Evolutionary conservation across 2,888 invertebrate species (phyloP), one percentile per base, ranked within the genome.

Genomic region (Phaonia tiefii): DNA sequence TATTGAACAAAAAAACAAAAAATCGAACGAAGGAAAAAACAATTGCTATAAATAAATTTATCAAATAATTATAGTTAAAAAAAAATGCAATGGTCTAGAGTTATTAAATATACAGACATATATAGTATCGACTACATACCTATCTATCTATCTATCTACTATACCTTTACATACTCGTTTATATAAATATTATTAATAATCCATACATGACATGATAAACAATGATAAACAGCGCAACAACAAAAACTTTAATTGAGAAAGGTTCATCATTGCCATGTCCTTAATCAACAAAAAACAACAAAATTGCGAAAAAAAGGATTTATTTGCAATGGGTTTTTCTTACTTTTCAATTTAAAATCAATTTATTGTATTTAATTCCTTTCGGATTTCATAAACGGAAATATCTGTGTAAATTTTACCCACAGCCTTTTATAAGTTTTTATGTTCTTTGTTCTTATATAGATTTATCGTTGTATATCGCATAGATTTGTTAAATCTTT

Each of bases 21-120:
- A 31, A 54, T 71, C 54, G 31, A 54, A 74, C 58, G 31, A 31
- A 80, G 44, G 79, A 79, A 73, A 56, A 67, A 75, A 39, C 81
- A 72, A 75, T 79, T 81, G 77, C 80, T 85, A 84, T 84, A 83
- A 80, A 85, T 83, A 80, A 78, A 84, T 83, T 79, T 69, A 79
- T 74, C 69, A 71, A 63, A 44, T 49, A 56, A 66, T 74, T 74
- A 74, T 66, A 56, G n/a, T 44, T 8, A 75, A 84, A 79, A 69
- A 75, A 31, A 78, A 65, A 54, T 70, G 51, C 77, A 75, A 79
- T 71, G 67, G 65, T 65, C 74, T 49, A 72, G 71, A n/a, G 22
- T 67, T 67, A 80, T 60, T 80, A 83, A 65, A 72, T 73, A 78
- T 71, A 83, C 44, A 83, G 60, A 76, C 60, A 83, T 42, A 77